Conservation (phyloP, 2,797 vertebrate species). For the Acridotheres tristis region DNA sequence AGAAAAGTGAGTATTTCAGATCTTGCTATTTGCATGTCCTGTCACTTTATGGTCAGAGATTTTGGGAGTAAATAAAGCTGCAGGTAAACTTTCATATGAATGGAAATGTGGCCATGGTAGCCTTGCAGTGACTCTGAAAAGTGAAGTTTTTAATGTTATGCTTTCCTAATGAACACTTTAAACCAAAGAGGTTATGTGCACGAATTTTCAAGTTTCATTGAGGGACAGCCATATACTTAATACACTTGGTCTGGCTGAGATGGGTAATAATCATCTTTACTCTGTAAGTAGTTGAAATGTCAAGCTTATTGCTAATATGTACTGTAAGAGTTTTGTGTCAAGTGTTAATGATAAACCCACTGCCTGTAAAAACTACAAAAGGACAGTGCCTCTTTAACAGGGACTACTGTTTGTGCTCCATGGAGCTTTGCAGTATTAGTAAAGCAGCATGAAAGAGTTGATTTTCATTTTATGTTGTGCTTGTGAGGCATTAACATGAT, state of each 20-base stretch:
- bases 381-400: conserved; percentile 72
- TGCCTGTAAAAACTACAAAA: conserved; percentile 63
- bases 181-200: neutral
- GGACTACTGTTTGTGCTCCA: conserved; percentile 69
- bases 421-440: conserved; percentile 78
- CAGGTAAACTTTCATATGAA: neutral
- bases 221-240: conserved; percentile 1
- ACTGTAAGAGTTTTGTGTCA: conserved; percentile 26
- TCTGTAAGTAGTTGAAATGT: neutral
- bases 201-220: neutral
- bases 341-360: conserved; percentile 54
- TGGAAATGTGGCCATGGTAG: neutral
- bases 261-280: conserved; percentile 40
- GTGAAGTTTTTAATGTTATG: neutral
- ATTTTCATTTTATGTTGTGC: conserved; percentile 94
- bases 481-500: conserved; percentile 95
- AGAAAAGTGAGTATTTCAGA: conserved; percentile 1
- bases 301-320: conserved; percentile 17
- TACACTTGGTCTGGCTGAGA: neutral
- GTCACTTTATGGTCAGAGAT: neutral
- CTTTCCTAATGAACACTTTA: neutral
- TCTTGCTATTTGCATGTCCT: neutral
- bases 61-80: conserved; percentile 18
- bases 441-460: conserved; percentile 86
- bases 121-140: neutral